Conservation (phyloP, 2,888 invertebrate species). For the Zootermopsis nevadensis region DNA sequence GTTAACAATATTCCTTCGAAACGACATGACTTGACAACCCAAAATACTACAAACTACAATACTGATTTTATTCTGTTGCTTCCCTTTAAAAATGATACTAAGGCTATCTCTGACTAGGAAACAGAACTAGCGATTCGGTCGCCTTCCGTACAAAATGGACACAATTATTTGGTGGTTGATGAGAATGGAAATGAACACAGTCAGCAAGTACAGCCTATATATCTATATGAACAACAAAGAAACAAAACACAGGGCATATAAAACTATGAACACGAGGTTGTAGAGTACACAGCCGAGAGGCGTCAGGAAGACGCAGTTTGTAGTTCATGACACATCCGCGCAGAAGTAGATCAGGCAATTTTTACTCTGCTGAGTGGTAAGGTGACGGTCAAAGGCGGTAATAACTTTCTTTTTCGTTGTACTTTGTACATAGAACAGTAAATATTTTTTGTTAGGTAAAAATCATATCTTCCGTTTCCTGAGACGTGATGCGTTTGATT, state of each 20-base stretch:
- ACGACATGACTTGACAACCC: too few relatives aligned
- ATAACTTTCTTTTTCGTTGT: not conserved
- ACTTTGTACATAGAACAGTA: not conserved
- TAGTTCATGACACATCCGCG: not conserved
- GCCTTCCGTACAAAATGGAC: conserved; percentile 34
- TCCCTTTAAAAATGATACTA: not conserved
- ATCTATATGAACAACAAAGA: not conserved
- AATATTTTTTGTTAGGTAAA: not conserved
- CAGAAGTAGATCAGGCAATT: not conserved
- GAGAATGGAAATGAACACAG: conserved; percentile 36
- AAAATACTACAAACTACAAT: too few relatives aligned
- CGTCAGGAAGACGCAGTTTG: conserved; percentile 17
- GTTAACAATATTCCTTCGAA: too few relatives aligned
- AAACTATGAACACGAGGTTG: conserved; percentile 10
- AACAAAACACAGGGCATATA: not conserved
- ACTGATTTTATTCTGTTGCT: too few relatives aligned
- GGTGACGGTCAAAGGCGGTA: not conserved
- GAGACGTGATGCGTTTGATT: not conserved
- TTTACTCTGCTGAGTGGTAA: not conserved
- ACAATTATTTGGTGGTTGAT: conserved; percentile 33
- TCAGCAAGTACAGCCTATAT: conserved; percentile 31
- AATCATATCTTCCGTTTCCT: not conserved
- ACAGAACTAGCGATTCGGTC: conserved; percentile 11
- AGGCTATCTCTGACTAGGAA: conserved; percentile 30
- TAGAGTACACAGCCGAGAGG: conserved; percentile 19